Evolutionary conservation across 2,888 invertebrate species (phyloP).

Genomic region (Microplitis deprimator): DNA sequence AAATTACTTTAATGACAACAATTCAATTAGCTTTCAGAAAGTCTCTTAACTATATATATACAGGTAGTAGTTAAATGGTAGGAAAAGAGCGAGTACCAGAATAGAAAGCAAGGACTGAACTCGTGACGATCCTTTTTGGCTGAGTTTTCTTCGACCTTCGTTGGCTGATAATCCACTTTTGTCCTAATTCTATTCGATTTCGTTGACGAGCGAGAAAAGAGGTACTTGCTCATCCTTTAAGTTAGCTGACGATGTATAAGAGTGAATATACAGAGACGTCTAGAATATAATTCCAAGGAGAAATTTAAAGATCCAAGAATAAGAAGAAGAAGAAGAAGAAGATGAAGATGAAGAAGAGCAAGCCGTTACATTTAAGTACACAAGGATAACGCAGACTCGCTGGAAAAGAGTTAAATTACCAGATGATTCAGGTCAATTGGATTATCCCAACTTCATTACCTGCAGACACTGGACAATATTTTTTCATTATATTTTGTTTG

Average conservation of each 20-base stretch:
- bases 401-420: slow-evolving; percentile 50
- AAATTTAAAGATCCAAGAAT: slow-evolving; percentile 17
- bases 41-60: not conserved
- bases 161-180: slow-evolving; percentile 53
- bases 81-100: not conserved
- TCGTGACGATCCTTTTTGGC: not conserved
- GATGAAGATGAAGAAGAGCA: not conserved
- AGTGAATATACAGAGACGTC: not conserved
- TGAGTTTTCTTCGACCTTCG: slow-evolving; percentile 32
- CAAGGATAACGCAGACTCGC: not conserved
- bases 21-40: slow-evolving; percentile 2
- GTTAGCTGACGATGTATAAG: slow-evolving; percentile 13
- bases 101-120: not conserved
- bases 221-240: slow-evolving; percentile 30
- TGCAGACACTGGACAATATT: slow-evolving; percentile 43
- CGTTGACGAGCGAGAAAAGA: slow-evolving; percentile 30
- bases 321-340: slow-evolving; percentile 4
- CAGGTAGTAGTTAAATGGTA: not conserved
- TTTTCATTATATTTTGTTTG: slow-evolving; percentile 13
- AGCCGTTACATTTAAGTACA: not conserved
- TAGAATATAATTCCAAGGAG: slow-evolving; percentile 16
- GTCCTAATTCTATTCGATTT: slow-evolving; percentile 52
- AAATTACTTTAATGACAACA: slow-evolving; percentile 14
- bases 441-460: slow-evolving; percentile 59
- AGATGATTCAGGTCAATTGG: slow-evolving; percentile 58